These are phyloP conservation scores for Palythoa caribaeorum DNA, from an alignment of 92 coral and sea anemone species.

Conservation along the genomic window DNA sequence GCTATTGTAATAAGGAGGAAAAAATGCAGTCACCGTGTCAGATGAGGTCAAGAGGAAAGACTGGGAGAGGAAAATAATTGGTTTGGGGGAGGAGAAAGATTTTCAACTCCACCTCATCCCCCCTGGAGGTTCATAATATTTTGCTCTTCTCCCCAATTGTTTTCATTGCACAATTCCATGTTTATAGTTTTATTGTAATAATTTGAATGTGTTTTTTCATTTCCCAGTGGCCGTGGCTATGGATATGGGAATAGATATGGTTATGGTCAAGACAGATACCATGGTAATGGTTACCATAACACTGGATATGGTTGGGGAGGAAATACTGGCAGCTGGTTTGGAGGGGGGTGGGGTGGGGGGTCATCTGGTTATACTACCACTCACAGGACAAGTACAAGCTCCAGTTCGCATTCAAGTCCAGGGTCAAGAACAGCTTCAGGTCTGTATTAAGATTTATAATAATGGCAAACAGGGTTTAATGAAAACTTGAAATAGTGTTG, in stretches of 20 bases:
- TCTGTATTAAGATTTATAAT: neutral
- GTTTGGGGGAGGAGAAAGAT: too few relatives aligned
- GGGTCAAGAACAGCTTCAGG: constrained; percentile 71
- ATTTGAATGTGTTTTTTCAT: neutral
- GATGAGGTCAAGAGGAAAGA: too few relatives aligned
- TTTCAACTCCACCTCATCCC: too few relatives aligned
- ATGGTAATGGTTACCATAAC: constrained; percentile 38
- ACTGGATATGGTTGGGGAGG: constrained; percentile 58
- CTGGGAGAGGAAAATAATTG: too few relatives aligned
- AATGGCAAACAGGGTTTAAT: too few relatives aligned
- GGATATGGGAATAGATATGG: constrained; percentile 38
- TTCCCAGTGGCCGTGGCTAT: constrained; percentile 41
- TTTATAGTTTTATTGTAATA: too few relatives aligned
- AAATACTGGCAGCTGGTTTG: constrained; percentile 57
- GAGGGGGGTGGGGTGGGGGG: constrained; percentile 47
- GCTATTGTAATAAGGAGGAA: too few relatives aligned
- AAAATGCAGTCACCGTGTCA: too few relatives aligned
- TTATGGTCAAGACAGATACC: constrained; percentile 42
- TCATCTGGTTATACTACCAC: constrained; percentile 55
- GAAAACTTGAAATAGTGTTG: too few relatives aligned
- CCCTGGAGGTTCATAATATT: too few relatives aligned
- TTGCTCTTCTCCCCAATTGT: too few relatives aligned
- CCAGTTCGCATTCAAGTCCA: constrained; percentile 26
- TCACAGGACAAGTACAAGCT: constrained; percentile 46
- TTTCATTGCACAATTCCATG: too few relatives aligned